Conservation (phyloP, 2,113 vertebrate genomes). For the Lophotis ruficrista region DNA sequence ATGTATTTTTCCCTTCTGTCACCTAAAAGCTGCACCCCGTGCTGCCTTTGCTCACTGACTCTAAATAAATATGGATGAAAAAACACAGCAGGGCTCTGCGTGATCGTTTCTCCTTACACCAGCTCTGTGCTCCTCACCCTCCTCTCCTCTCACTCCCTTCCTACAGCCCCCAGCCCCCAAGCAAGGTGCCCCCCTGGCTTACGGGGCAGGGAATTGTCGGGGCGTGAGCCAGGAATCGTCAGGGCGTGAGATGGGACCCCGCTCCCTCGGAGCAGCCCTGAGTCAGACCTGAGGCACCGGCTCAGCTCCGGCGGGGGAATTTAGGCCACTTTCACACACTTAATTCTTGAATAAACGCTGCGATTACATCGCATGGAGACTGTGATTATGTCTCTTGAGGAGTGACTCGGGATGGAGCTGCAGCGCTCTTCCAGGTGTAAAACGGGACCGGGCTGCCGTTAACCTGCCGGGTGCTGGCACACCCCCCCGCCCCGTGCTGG, state of each 20-base stretch:
- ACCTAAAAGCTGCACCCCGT: neutral
- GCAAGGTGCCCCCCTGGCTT: neutral
- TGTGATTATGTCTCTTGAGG: constrained; percentile 17
- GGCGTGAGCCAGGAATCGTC: fast-evolving
- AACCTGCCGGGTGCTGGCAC: neutral
- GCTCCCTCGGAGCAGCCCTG: fast-evolving
- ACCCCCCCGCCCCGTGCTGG: no score
- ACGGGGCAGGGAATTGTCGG: no score
- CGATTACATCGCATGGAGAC: neutral
- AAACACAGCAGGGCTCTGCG: neutral
- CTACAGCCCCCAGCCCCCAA: fast-evolving
- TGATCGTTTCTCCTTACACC: neutral
- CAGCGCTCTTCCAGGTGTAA: neutral
- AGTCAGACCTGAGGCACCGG: neutral
- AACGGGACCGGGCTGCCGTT: neutral
- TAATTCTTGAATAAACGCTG: constrained; percentile 42
- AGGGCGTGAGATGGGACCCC: fast-evolving
- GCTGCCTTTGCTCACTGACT: neutral
- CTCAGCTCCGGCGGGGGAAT: neutral
- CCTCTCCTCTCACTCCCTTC: neutral
- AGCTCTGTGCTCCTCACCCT: neutral
- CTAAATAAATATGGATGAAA: neutral
- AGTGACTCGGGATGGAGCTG: neutral
- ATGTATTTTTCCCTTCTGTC: neutral
- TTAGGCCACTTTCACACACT: constrained; percentile 25